Base-by-base conservation (phyloP, 1,140 invertebrate species). In the Melanaphis sacchari region DNA sequence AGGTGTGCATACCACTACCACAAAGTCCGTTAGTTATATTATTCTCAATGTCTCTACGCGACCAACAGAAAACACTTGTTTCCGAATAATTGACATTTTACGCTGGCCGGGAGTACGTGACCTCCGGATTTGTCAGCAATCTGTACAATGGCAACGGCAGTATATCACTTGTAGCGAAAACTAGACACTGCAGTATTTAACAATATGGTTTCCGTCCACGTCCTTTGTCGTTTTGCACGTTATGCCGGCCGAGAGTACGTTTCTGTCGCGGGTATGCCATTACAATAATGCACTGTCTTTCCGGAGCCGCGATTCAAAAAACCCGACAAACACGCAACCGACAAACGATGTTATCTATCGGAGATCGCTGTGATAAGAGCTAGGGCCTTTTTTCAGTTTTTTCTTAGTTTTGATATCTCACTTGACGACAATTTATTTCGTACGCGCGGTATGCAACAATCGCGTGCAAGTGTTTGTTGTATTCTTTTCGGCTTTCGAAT, bases 61-160 rank as follows among this genome's bases (percentile, higher is more conserved):
- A 21, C 43, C 0, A 5, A 31, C 21, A 31, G 26, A 2, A 26
- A 85, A 24, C 84, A 8, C 31, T 49, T 21, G 85, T 88, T 88
- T 43, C 85, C 40, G 31, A 49, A 88, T 88, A 88, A 88, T 88
- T 88, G 85, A 88, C 85, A 88, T 88, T 88, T 88, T 88, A 49
- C 43, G 9, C 43, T 18, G 31, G 24, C n/a, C 43, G 31, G 3
- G 31, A 4, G 85, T 1, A 88, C 85, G 85, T 88, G 85, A 46
- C 85, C 85, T n/a, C 59, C 59, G 59, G 0, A 18, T 15, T n/a
- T 15, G 31, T n/a, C 59, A 15, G 59, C 31, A 31, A n/a, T 66
- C 59, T 3, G 26, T 66, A n/a, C 59, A 3, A 11, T 49, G 31
- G 31, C 31, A 31, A 59, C 8, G 24, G 11, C 54, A 76, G 0